phyloP scores from a whole-genome alignment of 2,888 invertebrate species.

The Chymomyza fuscimana region DNA sequence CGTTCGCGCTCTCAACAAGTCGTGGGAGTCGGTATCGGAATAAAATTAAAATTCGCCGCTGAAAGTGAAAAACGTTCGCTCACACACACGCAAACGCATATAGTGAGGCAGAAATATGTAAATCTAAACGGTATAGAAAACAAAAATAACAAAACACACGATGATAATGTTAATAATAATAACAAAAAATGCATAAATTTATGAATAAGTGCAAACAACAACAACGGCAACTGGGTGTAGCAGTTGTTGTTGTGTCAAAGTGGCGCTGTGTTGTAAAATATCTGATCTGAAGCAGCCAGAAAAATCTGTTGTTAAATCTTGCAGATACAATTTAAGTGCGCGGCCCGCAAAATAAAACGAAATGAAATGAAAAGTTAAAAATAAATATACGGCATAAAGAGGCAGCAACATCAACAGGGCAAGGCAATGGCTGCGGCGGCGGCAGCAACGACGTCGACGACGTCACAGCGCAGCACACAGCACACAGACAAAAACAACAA shows the following conservation, averaged over 20 bases:
- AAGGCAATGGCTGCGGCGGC: slow-evolving; percentile 18
- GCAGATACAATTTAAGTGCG: slow-evolving; percentile 35
- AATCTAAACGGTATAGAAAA: slow-evolving; percentile 34
- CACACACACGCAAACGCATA: slow-evolving; percentile 19
- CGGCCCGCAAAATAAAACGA: slow-evolving; percentile 58
- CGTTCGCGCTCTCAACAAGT: slow-evolving; percentile 10
- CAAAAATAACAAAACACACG: slow-evolving; percentile 15
- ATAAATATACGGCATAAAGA: slow-evolving; percentile 63
- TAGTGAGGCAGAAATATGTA: slow-evolving; percentile 9
- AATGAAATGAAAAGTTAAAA: slow-evolving; percentile 71
- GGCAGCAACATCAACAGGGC: slow-evolving; percentile 14
- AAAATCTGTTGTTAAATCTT: slow-evolving; percentile 5
- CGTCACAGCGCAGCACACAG: slow-evolving; percentile 24
- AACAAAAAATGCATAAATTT: slow-evolving; percentile 20
- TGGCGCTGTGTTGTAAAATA: too few relatives aligned
- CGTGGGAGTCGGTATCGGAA: slow-evolving; percentile 47
- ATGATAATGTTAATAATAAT: slow-evolving; percentile 1
- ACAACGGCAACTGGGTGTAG: slow-evolving; percentile 32
- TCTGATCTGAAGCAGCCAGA: background rate
- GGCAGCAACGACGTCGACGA: slow-evolving; percentile 16
- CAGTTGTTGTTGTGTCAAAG: background rate
- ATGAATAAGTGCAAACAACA: slow-evolving; percentile 24
- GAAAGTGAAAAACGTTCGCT: slow-evolving; percentile 45
- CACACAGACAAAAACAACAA: background rate
- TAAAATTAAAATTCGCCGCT: slow-evolving; percentile 30